Evolutionary conservation across 2,888 invertebrate species (phyloP).

Genomic region (Lymantria monacha): DNA sequence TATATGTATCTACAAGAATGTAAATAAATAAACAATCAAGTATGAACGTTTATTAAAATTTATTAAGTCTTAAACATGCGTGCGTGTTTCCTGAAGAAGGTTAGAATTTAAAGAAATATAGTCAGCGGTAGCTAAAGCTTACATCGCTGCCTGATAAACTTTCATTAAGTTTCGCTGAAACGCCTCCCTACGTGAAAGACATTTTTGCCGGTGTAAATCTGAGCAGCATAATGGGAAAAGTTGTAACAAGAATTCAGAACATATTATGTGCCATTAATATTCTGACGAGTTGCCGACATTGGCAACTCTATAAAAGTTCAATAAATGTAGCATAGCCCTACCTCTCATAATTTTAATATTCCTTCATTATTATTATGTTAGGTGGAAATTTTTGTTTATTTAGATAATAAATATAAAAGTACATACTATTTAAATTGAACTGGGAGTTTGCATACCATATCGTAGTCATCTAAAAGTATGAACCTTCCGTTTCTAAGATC

Average conservation of each 20-base stretch:
- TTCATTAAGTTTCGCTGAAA: slow-evolving; percentile 56
- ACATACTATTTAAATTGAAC: too few species aligned
- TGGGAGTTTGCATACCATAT: too few species aligned
- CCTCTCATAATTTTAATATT: slow-evolving; percentile 46
- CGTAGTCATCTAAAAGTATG: too few species aligned
- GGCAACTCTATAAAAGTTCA: slow-evolving; percentile 69
- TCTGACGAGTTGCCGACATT: slow-evolving; percentile 65
- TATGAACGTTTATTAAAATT: not conserved
- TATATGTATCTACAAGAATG: not conserved
- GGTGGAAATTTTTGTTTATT: too few species aligned
- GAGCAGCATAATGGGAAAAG: slow-evolving; percentile 77
- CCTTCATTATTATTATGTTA: slow-evolving; percentile 22
- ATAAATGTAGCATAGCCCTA: slow-evolving; percentile 50
- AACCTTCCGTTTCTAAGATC: too few species aligned
- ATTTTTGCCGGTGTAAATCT: slow-evolving; percentile 71
- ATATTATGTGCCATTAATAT: slow-evolving; percentile 78
- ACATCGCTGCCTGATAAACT: slow-evolving; percentile 52
- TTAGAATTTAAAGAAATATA: slow-evolving; percentile 30
- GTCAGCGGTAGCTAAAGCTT: slow-evolving; percentile 28
- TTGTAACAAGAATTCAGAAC: slow-evolving; percentile 79
- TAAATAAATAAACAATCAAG: not conserved
- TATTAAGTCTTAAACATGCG: not conserved
- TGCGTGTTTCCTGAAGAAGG: slow-evolving; percentile 1
- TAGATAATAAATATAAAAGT: too few species aligned
- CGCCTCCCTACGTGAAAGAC: slow-evolving; percentile 56